These are phyloP conservation scores for Cerceris rybyensis DNA, from an alignment of 2,888 invertebrate genomes.

Conservation along the genomic window DNA sequence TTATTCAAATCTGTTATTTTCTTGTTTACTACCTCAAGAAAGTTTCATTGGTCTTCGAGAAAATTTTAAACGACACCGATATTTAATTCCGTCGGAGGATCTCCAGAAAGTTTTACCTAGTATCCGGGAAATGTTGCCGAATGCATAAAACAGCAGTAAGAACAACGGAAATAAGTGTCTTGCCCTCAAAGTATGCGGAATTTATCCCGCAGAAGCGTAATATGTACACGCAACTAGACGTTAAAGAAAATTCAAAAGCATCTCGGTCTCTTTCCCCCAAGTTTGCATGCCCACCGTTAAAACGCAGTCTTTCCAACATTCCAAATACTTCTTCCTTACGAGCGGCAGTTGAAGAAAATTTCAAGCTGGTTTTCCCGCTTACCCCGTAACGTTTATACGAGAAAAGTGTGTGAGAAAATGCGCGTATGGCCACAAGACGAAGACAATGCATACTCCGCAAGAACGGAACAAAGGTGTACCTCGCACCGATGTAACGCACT, in stretches of 20 bases:
- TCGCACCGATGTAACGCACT: too few species aligned
- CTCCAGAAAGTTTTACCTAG: neutral
- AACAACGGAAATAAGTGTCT: constrained; percentile 13
- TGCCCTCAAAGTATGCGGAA: constrained; percentile 1
- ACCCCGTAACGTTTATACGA: constrained; percentile 47
- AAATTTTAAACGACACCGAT: neutral
- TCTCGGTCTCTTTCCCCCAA: constrained; percentile 8
- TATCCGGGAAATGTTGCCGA: neutral
- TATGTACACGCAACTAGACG: neutral
- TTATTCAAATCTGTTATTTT: too few species aligned
- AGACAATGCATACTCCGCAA: neutral
- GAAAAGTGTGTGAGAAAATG: constrained; percentile 10
- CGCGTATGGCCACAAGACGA: constrained; percentile 14
- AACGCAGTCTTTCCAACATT: constrained; percentile 16
- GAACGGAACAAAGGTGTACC: neutral
- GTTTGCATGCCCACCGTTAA: constrained; percentile 41
- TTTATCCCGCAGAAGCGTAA: constrained; percentile 1
- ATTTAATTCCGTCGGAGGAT: neutral
- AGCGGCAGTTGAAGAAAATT: constrained; percentile 55
- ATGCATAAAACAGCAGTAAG: constrained; percentile 26
- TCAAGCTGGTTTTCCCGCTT: constrained; percentile 47
- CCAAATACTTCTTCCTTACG: constrained; percentile 33
- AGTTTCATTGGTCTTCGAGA: neutral
- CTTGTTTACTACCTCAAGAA: neutral
- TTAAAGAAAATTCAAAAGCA: constrained; percentile 18